Percentiles rank a stretch among this genome's conserved stretches.
Conservation (phyloP, 2,888 invertebrate species). For the Phragmatobia fuliginosa region DNA sequence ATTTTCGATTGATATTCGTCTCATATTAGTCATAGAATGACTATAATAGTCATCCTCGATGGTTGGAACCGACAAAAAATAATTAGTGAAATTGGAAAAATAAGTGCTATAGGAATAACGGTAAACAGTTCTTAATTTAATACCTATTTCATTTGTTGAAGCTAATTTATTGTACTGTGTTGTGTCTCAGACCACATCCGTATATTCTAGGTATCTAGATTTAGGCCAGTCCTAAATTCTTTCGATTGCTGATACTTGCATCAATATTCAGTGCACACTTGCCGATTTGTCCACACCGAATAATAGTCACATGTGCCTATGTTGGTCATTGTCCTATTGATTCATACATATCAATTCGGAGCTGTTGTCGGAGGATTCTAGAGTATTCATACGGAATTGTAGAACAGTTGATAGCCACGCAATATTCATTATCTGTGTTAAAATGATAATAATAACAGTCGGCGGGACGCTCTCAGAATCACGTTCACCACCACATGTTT, state of each 20-base stretch:
- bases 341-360: conserved; percentile 1
- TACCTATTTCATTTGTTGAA: too few species aligned
- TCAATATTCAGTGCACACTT: conserved; percentile 1
- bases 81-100: too few species aligned
- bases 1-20: too few species aligned
- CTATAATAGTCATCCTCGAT: too few species aligned
- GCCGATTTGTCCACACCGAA: not conserved
- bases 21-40: too few species aligned
- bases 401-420: conserved; percentile 40
- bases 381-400: conserved; percentile 41
- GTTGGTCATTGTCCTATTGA: conserved; percentile 2
- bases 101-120: too few species aligned
- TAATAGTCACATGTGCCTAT: not conserved
- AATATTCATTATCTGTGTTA: conserved; percentile 57
- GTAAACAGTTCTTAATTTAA: too few species aligned
- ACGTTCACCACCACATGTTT: conserved; percentile 45
- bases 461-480: conserved; percentile 48
- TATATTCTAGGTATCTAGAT: not conserved
- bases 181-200: not conserved
- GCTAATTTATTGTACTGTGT: not conserved
- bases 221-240: not conserved
- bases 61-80: too few species aligned
- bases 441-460: conserved; percentile 57
- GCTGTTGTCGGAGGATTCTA: conserved; percentile 10
- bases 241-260: not conserved